Conservation (phyloP, 2,113 vertebrate species). For the Gracilinanus agilis region DNA sequence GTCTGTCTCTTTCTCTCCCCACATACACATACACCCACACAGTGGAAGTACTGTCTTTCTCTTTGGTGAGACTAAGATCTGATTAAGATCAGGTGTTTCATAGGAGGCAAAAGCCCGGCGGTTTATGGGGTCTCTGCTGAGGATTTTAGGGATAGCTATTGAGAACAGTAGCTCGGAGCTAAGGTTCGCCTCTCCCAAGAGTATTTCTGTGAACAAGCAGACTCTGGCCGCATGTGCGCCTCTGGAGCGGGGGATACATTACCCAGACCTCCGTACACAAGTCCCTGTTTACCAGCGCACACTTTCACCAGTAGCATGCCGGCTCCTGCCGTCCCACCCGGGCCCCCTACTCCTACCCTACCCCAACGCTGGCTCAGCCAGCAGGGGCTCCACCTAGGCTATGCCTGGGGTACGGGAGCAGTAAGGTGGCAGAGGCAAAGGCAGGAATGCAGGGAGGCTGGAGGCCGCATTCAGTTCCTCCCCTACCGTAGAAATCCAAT, state of each 20-base stretch:
- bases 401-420: background rate
- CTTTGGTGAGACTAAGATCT: conserved; percentile 62
- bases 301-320: background rate
- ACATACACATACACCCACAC: background rate
- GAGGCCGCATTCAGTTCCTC: accelerated
- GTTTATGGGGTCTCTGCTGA: conserved; percentile 78
- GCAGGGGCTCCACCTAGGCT: background rate
- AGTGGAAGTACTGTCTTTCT: background rate
- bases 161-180: conserved; percentile 64
- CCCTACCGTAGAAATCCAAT: conserved; percentile 40
- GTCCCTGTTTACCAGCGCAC: background rate
- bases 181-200: conserved; percentile 71
- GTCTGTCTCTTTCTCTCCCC: too few species aligned
- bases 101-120: conserved; percentile 73
- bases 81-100: conserved; percentile 77
- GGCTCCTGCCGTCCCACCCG: background rate
- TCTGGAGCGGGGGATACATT: background rate
- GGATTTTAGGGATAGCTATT: conserved; percentile 78
- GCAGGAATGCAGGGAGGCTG: background rate
- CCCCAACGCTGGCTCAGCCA: background rate
- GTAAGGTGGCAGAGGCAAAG: conserved; percentile 2
- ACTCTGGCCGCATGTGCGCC: background rate
- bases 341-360: background rate
- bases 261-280: background rate
- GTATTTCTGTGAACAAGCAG: conserved; percentile 60